Base-by-base conservation (phyloP, 2,797 vertebrate genomes). In the Tragopan temminckii region DNA sequence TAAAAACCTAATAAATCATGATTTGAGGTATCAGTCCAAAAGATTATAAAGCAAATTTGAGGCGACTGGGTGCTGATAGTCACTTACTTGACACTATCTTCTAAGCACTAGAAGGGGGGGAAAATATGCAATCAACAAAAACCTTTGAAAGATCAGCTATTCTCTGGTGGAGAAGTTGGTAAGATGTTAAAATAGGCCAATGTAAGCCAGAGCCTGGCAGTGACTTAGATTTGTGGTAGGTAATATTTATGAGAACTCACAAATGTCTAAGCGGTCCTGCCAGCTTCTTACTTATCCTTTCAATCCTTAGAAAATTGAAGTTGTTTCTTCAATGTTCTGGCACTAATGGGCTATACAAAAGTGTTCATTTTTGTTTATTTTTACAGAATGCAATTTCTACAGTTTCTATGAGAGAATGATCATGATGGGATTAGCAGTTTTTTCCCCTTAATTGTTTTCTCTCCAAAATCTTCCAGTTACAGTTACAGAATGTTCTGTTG, bases 221-320 rank as follows among this genome's bases (percentile, higher is more conserved):
- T 77, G 42, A 29, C 89, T 88, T 94, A 93, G 67, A 11, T 53
- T 96, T 95, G 97, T 96, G 95, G 96, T 97, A 93, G 97, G 97
- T 87, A 84, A 89, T 97, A 97, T 97, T 97, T 97, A 94, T 96
- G 96, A 74, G 95, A 97, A 81, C 67, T 93, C 95, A 97, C 94
- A 96, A 96, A 97, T 95, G 91, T 96, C 92, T 94, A 90, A 94
- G 87, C 42, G 82, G 71, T 72, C 64, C 87, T 97, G 95, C 96
- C 96, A 97, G 66, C 27, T 40, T 69, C 89, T 95, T 97, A 96
- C 95, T 97, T 97, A 97, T 86, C 83, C 96, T 95, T 95, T 96
- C 93, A 95, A 93, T 93, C 89, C 93, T 95, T 84, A 88, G 68
- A 96, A 97, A 97, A 96, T 97, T 97, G 81, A 97, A 96, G 95